Conservation (phyloP, 2,797 vertebrate species). For the Orestias chungarensis region DNA sequence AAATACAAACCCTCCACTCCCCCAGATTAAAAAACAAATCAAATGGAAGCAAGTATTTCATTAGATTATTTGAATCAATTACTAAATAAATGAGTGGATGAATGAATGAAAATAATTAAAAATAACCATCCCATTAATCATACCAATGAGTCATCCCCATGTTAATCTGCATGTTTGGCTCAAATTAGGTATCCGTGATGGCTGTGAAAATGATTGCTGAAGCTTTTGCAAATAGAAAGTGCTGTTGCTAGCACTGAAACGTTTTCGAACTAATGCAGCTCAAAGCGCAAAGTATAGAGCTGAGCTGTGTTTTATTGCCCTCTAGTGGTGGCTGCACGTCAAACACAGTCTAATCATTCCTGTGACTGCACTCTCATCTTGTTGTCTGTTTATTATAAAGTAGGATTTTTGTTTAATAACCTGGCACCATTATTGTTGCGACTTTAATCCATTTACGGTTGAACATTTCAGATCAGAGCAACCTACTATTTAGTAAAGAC, state of each 20-base stretch:
- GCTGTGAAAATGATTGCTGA: neutral
- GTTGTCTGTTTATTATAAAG: neutral
- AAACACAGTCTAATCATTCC: neutral
- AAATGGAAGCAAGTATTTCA: neutral
- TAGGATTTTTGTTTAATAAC: neutral
- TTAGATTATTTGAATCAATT: neutral
- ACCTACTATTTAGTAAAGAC: neutral
- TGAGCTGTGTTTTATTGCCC: slow-evolving; percentile 23
- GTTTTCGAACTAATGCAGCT: neutral
- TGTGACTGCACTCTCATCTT: neutral
- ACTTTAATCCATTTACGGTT: neutral
- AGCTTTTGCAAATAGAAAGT: neutral
- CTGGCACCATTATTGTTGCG: neutral
- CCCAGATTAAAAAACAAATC: neutral
- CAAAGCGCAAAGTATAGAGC: neutral
- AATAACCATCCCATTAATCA: neutral
- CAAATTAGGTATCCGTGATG: neutral
- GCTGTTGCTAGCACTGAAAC: slow-evolving; percentile 5
- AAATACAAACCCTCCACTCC: neutral
- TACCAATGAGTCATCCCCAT: neutral
- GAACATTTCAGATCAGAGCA: neutral
- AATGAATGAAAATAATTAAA: neutral
- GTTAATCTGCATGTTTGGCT: neutral
- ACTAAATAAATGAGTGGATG: too few species aligned
- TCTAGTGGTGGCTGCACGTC: slow-evolving; percentile 31